Evolutionary conservation across 2,797 vertebrate species (phyloP), one percentile per base, ranked within the genome.

Genomic region (Labeo calbasu): DNA sequence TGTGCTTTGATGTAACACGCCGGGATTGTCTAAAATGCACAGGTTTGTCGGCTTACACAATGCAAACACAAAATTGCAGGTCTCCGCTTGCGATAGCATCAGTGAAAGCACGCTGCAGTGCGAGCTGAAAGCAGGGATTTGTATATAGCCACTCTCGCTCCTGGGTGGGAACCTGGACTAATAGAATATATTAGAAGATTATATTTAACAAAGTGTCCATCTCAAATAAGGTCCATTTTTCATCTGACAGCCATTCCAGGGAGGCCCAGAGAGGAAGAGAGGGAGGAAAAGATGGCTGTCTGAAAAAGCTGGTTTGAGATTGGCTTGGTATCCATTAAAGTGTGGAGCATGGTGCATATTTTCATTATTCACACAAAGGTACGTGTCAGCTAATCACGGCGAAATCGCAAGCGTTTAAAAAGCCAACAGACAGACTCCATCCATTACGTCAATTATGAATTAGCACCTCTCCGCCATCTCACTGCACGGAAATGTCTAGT

Each of bases 401-500:
- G 90, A 94, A 96, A 95, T 95, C 94, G 94, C 92, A 90, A 88
- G 92, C 92, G 93, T 94, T 95, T 96, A 95, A 95, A 96, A 96
- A 95, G 92, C 95, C 95, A 94, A 94, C 95, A 95, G 95, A 94
- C 95, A 95, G 92, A 94, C 96, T 94, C 95, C 94, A 95, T 96
- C 95, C 94, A 96, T 96, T 96, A 96, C 93, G 95, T 96, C 96
- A 97, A 96, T 97, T 97, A 97, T 93, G 92, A 94, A 94, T 94
- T 95, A 94, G 94, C 95, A 96, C 94, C 93, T 95, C 92, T 93
- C 92, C 89, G 89, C 90, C 92, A 90, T 93, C 92, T 94, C 95
- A 94, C 94, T 91, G 93, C 93, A 93, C 90, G 84, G 90, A 89
- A 93, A 94, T 92, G 92, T 95, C 93, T 92, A 93, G 94, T 93